Base-by-base conservation (phyloP, 2,888 invertebrate genomes). In the Rhagophthalmus giganteus region DNA sequence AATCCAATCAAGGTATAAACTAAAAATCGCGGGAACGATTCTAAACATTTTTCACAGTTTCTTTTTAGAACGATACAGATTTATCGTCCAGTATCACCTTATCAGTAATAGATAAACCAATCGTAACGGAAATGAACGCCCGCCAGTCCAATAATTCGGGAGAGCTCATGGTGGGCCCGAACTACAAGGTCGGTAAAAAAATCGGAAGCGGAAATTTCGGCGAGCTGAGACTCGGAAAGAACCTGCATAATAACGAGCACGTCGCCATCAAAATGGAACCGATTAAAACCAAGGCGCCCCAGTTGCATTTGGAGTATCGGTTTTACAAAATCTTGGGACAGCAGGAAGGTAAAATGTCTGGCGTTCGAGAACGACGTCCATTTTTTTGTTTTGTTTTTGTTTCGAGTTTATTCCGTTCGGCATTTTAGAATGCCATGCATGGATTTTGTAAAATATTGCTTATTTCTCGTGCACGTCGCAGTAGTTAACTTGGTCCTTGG, bases 191-290 rank as follows among this genome's bases (percentile, higher is more conserved):
- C 72, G 99, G 99, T 70, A 99, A 98, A 83, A 99, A 99, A 81
- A 99, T 99, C 74, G 99, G 99, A 76, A 96, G 95, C 83, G 99
- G 99, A 71, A 99, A 99, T 82, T 99, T 99, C 76, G 99, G 99
- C 64, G 99, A 99, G 82, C 85, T 99, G 67, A 85, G 99, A 76
- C 86, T 99, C 77, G 98, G 96, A 88, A 99, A 98, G 84, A 99
- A 99, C 81, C 85, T 99, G 74, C 98, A 98, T 85, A 99, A 96
- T 84, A 98, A 96, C 85, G 98, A 99, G 83, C 98, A 99, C 83
- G 98, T 99, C 78, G 99, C 99, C 77, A 98, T 99, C 78, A 99
- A 99, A 84, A 87, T 99, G 90, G 99, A 99, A 85, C 95, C 96
- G 68, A 95, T 99, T 90, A 99, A 98, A 81, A 95, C 98, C 69